A percentile compares a stretch with the other conserved stretches of the same genome.
phyloP scores from a whole-genome alignment of 2,113 vertebrate species.

The Antennarius striatus region DNA sequence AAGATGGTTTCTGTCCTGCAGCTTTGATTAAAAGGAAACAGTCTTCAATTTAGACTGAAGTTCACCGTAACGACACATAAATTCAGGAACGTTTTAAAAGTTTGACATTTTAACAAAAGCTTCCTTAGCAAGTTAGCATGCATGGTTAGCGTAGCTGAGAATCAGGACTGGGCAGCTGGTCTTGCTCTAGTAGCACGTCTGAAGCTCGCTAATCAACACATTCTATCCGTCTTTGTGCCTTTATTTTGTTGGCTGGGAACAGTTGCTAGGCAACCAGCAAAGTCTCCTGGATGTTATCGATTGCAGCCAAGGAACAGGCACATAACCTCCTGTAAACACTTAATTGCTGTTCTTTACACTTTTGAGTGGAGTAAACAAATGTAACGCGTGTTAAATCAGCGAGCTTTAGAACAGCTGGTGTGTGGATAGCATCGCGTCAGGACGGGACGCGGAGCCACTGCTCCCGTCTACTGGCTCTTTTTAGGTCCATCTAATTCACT shows the following conservation, averaged over 20 bases:
- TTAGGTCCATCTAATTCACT: no score
- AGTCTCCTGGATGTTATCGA: background rate
- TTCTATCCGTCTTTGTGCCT: background rate
- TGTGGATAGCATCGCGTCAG: background rate
- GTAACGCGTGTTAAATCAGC: background rate
- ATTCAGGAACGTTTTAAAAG: background rate
- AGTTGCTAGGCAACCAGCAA: background rate
- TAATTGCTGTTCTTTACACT: background rate
- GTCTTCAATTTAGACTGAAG: no score
- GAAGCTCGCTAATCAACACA: background rate
- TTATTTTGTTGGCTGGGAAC: background rate
- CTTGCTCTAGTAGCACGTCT: background rate
- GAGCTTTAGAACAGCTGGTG: background rate
- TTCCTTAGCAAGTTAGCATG: background rate
- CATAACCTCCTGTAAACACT: background rate
- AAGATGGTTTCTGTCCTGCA: constrained; percentile 2
- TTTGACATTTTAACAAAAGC: constrained; percentile 10
- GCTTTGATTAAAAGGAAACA: background rate
- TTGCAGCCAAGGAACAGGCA: background rate
- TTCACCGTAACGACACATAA: background rate
- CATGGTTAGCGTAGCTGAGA: background rate
- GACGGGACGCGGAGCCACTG: background rate
- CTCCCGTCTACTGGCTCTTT: no score
- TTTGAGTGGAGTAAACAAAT: background rate
- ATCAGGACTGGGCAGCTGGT: background rate